Base-by-base conservation (phyloP, 2,797 vertebrate species). In the Pempheris klunzingeri region DNA sequence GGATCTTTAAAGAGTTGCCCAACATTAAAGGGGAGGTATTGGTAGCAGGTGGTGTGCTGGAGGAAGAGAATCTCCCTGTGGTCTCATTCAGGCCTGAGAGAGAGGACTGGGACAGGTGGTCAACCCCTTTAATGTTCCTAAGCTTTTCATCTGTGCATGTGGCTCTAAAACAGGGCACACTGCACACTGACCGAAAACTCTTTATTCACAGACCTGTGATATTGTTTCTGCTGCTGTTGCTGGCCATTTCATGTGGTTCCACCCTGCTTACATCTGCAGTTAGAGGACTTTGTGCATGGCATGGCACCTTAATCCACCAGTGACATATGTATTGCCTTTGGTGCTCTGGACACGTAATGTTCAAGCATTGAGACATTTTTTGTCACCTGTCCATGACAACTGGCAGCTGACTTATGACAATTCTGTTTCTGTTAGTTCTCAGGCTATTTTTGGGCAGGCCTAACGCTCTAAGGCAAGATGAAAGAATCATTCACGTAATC, bases 51-150 rank as follows among this genome's bases (percentile, higher is more conserved):
- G 92, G 93, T 82, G 85, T 53, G 69, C 78, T 82, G 78, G 77
- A 91, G 81, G 90, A 93, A 82, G 91, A 90, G 86, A 79, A 90
- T 90, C 87, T 92, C 92, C 91, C 92, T 90, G 88, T 84, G 93
- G 92, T 93, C 87, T 74, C 85, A 83, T 91, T 92, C 87, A 85
- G 90, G 88, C 88, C 86, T 86, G 86, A 81, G 83, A 90, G 87
- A 89, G 90, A 79, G 81, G 82, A 86, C 71, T 36, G 87, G 82
- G 91, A 94, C 94, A 94, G 93, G 93, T 93, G 93, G 93, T 90
- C 90, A 86, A 80, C 74, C 85, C 80, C 89, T 94, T 94, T 92
- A 93, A 94, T 92, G 92, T 92, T 78, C 54, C 68, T 22, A 55
- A 72, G 87, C 90, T 90, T 93, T 93, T 93, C 91, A 93, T 93